Percentiles rank a stretch among this genome's conserved stretches.
Evolutionary conservation across 1,140 invertebrate species (phyloP).

Genomic region (Anastatus disparis): DNA sequence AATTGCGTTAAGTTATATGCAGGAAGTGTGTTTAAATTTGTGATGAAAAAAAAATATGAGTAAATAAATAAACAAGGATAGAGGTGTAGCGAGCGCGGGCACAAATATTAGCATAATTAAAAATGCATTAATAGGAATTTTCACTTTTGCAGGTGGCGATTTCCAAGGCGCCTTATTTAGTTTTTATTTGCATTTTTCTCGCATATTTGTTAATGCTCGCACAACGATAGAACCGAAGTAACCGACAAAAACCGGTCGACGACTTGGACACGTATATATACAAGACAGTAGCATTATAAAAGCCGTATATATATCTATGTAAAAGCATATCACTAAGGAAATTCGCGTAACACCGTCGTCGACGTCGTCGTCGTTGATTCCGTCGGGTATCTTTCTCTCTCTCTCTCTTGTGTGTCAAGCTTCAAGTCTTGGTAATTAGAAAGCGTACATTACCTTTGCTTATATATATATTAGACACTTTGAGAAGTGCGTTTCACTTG

Average conservation of each 20-base stretch:
- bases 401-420: neutral
- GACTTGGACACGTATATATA: no score
- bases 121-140: slow-evolving; percentile 28
- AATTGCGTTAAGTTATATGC: neutral
- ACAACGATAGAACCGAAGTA: no score
- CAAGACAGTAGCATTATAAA: no score
- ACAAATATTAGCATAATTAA: neutral
- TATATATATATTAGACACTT: slow-evolving; percentile 2
- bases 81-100: neutral
- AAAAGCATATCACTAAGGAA: no score
- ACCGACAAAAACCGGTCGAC: slow-evolving; percentile 12
- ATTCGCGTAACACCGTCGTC: neutral
- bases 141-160: slow-evolving; percentile 24
- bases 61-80: neutral
- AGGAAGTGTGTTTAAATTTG: neutral
- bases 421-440: slow-evolving; percentile 34
- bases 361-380: no score
- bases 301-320: no score
- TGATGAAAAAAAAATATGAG: neutral
- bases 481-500: slow-evolving; percentile 7
- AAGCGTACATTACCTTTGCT: slow-evolving; percentile 35
- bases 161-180: neutral
- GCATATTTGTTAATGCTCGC: slow-evolving; percentile 13
- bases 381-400: no score
- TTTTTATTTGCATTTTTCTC: slow-evolving; percentile 8